Percentiles rank a stretch among this genome's conserved stretches.
phyloP scores from a whole-genome alignment of 2,797 vertebrate genomes.

The Melanotaenia nigrans region DNA sequence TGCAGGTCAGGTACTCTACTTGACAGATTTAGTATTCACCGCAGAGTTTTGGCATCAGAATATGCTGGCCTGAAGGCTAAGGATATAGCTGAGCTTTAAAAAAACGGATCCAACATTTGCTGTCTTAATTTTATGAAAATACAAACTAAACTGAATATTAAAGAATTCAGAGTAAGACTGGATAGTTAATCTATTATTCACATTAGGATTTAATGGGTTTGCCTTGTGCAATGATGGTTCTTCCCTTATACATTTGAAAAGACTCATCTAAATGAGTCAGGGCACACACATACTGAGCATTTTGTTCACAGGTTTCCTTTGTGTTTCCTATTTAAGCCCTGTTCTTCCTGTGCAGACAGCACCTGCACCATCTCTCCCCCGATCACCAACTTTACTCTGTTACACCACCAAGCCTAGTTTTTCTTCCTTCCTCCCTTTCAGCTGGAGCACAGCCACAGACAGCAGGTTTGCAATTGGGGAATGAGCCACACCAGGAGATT shows the following conservation, averaged over 20 bases:
- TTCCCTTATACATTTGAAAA: conserved; percentile 49
- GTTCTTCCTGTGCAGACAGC: conserved; percentile 69
- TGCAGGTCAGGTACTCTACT: conserved; percentile 19
- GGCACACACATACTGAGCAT: conserved; percentile 32
- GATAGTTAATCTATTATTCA: conserved; percentile 3
- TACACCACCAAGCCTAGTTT: conserved; percentile 43
- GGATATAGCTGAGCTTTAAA: conserved; percentile 45
- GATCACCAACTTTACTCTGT: conserved; percentile 28
- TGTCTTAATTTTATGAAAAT: background rate
- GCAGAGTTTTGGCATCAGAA: conserved; percentile 22
- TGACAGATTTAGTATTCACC: conserved; percentile 34
- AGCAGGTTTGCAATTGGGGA: conserved; percentile 9
- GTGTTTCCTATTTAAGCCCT: conserved; percentile 55
- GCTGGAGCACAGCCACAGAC: conserved; percentile 25
- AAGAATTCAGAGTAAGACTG: background rate
- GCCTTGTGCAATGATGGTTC: conserved; percentile 52
- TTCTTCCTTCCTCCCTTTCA: conserved; percentile 26
- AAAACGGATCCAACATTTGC: conserved; percentile 23
- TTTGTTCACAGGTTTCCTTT: conserved; percentile 65
- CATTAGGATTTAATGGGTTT: background rate
- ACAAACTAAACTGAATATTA: conserved; percentile 1
- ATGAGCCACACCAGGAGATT: conserved; percentile 34
- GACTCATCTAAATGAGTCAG: conserved; percentile 65
- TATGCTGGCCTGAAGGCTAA: conserved; percentile 44
- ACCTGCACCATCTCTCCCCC: conserved; percentile 64